Base-by-base conservation (phyloP, 2,888 invertebrate species). In the Drosophila dives region DNA sequence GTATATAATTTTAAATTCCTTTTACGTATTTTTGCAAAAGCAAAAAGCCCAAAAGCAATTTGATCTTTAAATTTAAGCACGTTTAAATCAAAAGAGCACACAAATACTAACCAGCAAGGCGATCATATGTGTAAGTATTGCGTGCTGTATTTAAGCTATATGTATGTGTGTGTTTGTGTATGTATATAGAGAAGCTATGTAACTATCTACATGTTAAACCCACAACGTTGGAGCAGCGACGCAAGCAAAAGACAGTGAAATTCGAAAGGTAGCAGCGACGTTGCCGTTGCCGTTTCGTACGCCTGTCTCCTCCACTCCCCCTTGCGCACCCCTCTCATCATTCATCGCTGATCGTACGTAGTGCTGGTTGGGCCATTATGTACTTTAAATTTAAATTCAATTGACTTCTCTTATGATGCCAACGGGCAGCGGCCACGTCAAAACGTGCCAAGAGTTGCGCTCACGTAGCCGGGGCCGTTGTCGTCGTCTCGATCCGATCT, bases 361-460 rank as follows among this genome's bases (percentile, higher is more conserved):
- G 72, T 60, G 75, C 53, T 86, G 79, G 89, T 77, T 45, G 23
- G 45, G 45, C 45, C 77, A 89, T 86, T 87, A 87, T 89, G 89
- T 87, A 87, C 87, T 87, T 87, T 89, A 89, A 89, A 89, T 89
- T 89, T 85, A 89, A 87, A 87, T 87, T 87, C 87, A 87, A 87
- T 87, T 87, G 87, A 89, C 87, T 89, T 89, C 85, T 85, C 86
- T 87, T 89, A 87, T 87, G 87, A 91, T 86, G 87, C 79, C 87
- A 86, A 84, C 90, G 83, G 87, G 87, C 85, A 81, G 75, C 86
- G 83, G 73, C 86, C 80, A 83, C 84, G 81, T 77, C 85, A 82
- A 75, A 82, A 88, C 89, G 86, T 88, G 89, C 85, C 87, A 81
- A 81, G 81, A 78, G 71, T 81, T 81, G 62, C 54, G 73, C 76